Percentiles rank a stretch among this genome's conserved stretches.
phyloP scores from a whole-genome alignment of 2,888 invertebrate species.

The Rosalia funebris region DNA sequence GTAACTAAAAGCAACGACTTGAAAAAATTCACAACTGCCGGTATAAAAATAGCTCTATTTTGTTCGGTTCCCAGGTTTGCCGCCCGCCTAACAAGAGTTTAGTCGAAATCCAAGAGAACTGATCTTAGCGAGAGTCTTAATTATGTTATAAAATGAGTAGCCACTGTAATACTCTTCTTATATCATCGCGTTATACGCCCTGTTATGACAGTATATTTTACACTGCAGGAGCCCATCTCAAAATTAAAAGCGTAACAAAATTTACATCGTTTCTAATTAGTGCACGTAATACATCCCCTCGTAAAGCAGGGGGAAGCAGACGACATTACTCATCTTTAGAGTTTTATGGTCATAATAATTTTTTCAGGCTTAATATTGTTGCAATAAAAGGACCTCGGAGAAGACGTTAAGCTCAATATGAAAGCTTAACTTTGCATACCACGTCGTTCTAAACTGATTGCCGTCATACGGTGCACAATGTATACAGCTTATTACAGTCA shows the following conservation, averaged over 20 bases:
- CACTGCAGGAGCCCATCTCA: constrained; percentile 8
- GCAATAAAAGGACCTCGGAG: no score
- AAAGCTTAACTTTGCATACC: no score
- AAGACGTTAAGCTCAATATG: no score
- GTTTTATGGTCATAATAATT: not conserved
- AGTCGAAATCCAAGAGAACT: constrained; percentile 7
- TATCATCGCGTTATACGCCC: constrained; percentile 29
- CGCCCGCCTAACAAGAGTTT: not conserved
- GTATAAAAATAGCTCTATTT: no score
- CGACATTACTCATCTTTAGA: not conserved
- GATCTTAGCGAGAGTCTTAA: constrained; percentile 26
- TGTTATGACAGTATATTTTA: constrained; percentile 21
- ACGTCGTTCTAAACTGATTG: no score
- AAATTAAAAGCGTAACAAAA: constrained; percentile 8
- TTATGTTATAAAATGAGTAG: constrained; percentile 41
- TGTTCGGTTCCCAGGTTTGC: no score
- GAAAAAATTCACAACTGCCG: no score
- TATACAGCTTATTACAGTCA: no score
- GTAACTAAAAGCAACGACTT: no score
- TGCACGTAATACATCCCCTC: not conserved
- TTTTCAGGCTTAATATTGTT: no score
- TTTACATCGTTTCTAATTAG: constrained; percentile 7
- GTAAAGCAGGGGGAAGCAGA: not conserved
- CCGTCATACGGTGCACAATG: no score
- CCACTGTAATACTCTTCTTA: constrained; percentile 31